phyloP scores from a whole-genome alignment of 2,888 invertebrate species.

The Limulus polyphemus region DNA sequence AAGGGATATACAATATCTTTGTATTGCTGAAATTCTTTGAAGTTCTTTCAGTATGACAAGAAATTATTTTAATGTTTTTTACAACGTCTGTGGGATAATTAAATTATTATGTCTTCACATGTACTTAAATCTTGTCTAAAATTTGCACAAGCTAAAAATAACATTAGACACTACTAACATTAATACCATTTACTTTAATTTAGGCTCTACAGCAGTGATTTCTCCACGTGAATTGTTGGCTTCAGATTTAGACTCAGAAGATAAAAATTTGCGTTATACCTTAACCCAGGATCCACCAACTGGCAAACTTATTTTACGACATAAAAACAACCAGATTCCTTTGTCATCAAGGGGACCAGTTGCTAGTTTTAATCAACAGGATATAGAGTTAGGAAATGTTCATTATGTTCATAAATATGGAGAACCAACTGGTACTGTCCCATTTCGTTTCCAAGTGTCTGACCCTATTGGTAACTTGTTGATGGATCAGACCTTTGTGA shows the following conservation, averaged over 20 bases:
- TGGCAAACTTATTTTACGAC: conserved; percentile 28
- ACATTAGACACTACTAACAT: no score
- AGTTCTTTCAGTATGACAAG: no score
- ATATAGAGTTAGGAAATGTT: conserved; percentile 9
- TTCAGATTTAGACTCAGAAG: conserved; percentile 34
- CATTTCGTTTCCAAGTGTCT: conserved; percentile 33
- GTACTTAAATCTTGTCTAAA: no score
- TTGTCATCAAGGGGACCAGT: neutral
- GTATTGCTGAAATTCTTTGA: no score
- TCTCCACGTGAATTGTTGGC: conserved; percentile 27
- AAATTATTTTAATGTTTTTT: no score
- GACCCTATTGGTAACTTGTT: conserved; percentile 34
- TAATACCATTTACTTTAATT: conserved; percentile 4
- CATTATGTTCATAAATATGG: conserved; percentile 9
- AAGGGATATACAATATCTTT: no score
- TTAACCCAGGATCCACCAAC: conserved; percentile 30
- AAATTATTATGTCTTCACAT: no score
- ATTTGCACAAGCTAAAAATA: no score
- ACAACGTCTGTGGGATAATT: no score
- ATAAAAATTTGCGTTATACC: conserved; percentile 30
- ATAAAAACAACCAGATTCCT: conserved; percentile 4
- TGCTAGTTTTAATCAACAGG: conserved; percentile 13
- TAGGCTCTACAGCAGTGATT: conserved; percentile 31
- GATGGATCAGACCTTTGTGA: conserved; percentile 32
- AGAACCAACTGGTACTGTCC: conserved; percentile 6